Evolutionary conservation across 1,140 invertebrate genomes (phyloP), one percentile per base, ranked within the genome.

Genomic region (Oreohelix idahoensis): DNA sequence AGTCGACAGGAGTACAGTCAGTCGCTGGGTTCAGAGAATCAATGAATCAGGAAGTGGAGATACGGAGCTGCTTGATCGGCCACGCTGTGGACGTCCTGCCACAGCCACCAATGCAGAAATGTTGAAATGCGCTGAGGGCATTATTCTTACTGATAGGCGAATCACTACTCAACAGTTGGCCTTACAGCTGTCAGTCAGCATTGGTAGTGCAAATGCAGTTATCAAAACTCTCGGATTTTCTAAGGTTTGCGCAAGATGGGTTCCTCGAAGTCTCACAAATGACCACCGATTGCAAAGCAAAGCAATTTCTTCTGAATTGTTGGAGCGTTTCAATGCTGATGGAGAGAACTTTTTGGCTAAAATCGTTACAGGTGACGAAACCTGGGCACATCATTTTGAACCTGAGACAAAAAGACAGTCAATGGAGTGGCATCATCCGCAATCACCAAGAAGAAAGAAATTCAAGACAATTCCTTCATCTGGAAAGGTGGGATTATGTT

Each of bases 301-400:
- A 58, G 53, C 53, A 23, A 58, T 58, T 58, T 58, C 53, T 58
- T 58, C 53, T 58, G 53, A 58, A 58, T 58, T 58, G 53, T 58
- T 58, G 23, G 53, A 23, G 53, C 53, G 53, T 58, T 58, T 58
- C 53, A 58, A n/a, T 58, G 53, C 10, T n/a, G 15, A n/a, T 58
- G 53, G 23, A 58, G 53, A 58, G 53, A 58, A 58, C 4, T 20
- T 58, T 58, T 10, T 58, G 53, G 53, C 53, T 58, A 10, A 58
- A 23, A 58, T 58, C 53, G 23, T 58, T 58, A 58, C 53, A 58
- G 15, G 53, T 23, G 53, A 58, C 23, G 53, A 58, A 58, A 58
- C 53, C 53, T 58, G 53, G 53, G 23, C 53, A 58, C 53, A 58
- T 58, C 26, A 23, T 58, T 58, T 58, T 58, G 4, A 58, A 58